Base-by-base conservation (phyloP, 2,113 vertebrate species). In the Peucedramus taeniatus region DNA sequence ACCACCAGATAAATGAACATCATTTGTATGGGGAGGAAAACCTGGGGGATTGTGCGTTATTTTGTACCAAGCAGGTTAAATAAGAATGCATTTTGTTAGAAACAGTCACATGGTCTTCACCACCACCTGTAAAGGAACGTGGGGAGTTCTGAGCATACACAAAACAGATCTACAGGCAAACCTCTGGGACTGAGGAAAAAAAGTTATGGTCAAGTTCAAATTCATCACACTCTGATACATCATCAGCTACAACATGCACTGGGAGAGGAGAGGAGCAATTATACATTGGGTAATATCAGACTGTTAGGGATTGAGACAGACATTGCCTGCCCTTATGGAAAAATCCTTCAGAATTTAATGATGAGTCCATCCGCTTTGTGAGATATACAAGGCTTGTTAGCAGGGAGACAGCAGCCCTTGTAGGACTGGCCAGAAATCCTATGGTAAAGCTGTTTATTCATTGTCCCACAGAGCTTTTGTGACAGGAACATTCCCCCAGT, bases 71-170 rank as follows among this genome's bases (percentile, higher is more conserved):
- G 9, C 47, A 84, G 37, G 26, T 84, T 61, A 71, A 44, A 33
- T 64, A 33, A 53, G 42, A 51, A 39, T 0, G 6, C 26, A 9
- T 84, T 89, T 78, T 83, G 60, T 82, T 75, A 91, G 80, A 61
- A 94, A 54, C 7, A 35, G 24, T 66, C 59, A 18, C 23, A 56
- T 1, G 23, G 51, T 89, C 77, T 91, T 85, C 87, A 76, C 49
- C 93, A 96, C 61, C 87, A 93, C 95, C 96, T 96, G 94, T 28
- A 94, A 96, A 92, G 88, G 93, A 93, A 57, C 2, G 2, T 40
- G 59, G 9, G 74, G 57, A 86, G 56, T 30, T 74, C 71, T 94
- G 13, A 91, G 70, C 59, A 88, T 21, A 64, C 44, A 56, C 45
- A 51, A 37, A 78, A 16, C 56, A 83, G 10, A 65, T 45, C 68